phyloP scores from a whole-genome alignment of 2,888 invertebrate species.

The Parnassius smintheus region DNA sequence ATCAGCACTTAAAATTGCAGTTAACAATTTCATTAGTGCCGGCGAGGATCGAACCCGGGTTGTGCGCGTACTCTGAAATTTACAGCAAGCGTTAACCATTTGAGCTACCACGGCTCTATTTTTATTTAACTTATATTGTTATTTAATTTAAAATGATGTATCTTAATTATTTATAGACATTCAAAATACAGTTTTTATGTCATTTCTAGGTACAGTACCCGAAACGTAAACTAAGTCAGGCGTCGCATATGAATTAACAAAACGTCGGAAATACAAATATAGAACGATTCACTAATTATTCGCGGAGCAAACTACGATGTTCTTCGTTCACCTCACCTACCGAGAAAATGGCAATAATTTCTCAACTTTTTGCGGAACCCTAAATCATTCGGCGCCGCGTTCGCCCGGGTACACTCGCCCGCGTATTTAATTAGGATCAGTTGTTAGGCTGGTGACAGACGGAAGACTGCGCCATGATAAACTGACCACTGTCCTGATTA shows the following conservation, averaged over 20 bases:
- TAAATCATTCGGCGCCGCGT: slow-evolving; percentile 50
- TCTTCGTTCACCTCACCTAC: slow-evolving; percentile 35
- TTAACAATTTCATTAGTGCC: no score
- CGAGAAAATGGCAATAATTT: slow-evolving; percentile 43
- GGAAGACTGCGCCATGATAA: slow-evolving; percentile 5
- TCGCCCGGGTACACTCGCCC: slow-evolving; percentile 57
- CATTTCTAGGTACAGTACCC: neutral
- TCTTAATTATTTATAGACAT: no score
- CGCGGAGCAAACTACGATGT: slow-evolving; percentile 16
- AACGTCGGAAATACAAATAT: slow-evolving; percentile 18
- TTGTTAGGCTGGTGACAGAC: slow-evolving; percentile 42
- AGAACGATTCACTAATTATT: slow-evolving; percentile 20
- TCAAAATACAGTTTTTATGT: no score
- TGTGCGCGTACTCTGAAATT: no score
- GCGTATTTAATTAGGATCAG: slow-evolving; percentile 57
- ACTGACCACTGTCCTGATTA: no score
- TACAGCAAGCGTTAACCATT: no score
- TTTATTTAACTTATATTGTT: no score
- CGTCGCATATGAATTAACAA: neutral
- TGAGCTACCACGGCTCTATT: no score
- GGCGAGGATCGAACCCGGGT: no score
- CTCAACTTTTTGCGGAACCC: slow-evolving; percentile 41
- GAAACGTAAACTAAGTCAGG: neutral
- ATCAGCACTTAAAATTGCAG: no score
- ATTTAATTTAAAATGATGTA: no score